These are phyloP conservation scores for Cherax quadricarinatus DNA, from an alignment of 1,140 invertebrate genomes.

Conservation along the genomic window DNA sequence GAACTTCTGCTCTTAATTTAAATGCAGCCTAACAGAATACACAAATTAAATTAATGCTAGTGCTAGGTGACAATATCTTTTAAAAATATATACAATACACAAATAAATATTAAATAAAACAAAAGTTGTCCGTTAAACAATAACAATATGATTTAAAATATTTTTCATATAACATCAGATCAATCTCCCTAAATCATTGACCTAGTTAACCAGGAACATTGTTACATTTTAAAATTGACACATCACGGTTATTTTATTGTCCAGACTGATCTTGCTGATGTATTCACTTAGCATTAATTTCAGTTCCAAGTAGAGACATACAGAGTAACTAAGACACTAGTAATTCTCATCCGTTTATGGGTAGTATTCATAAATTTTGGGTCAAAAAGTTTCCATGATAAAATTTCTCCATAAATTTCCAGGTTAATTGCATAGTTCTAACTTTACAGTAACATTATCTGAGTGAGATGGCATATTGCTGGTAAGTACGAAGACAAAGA, in stretches of 20 bases:
- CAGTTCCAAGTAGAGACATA: neutral
- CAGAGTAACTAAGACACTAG: neutral
- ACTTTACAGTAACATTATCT: conserved; percentile 21
- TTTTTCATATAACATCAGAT: neutral
- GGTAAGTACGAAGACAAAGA: neutral
- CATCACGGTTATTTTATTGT: neutral
- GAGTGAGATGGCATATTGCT: no score
- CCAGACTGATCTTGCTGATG: neutral
- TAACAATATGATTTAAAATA: neutral
- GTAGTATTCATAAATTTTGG: neutral
- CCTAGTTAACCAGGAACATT: neutral
- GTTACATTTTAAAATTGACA: neutral
- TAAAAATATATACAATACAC: neutral
- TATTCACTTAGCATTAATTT: neutral
- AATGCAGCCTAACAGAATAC: conserved; percentile 24
- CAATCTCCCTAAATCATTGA: neutral
- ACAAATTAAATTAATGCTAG: neutral
- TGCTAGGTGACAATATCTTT: neutral
- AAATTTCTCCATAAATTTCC: neutral
- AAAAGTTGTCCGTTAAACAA: neutral
- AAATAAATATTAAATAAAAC: neutral
- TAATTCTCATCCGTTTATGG: neutral
- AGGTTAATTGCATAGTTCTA: conserved; percentile 64
- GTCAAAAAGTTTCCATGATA: neutral
- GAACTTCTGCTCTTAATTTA: conserved; percentile 37